Percentiles rank a stretch among this genome's conserved stretches.
Conservation (phyloP, 2,888 invertebrate genomes). For the Chaetoderma sp. region DNA sequence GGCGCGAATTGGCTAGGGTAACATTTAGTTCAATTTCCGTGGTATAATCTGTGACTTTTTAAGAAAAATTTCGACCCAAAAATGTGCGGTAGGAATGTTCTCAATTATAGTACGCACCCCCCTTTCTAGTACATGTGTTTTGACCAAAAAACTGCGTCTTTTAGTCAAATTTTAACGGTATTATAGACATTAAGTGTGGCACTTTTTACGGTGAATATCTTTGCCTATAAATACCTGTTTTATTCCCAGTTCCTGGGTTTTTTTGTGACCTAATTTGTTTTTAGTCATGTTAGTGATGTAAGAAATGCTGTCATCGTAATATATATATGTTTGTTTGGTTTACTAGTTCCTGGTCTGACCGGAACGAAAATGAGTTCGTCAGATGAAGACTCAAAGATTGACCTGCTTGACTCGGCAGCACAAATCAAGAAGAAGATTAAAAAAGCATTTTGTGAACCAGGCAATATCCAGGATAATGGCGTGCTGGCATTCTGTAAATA, state of each 20-base stretch:
- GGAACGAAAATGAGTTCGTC: conserved; percentile 90
- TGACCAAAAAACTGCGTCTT: too few species aligned
- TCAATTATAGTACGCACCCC: too few species aligned
- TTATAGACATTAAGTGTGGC: too few species aligned
- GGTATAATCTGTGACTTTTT: too few species aligned
- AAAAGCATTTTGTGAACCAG: conserved; percentile 74
- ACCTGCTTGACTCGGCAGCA: conserved; percentile 89
- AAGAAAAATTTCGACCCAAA: too few species aligned
- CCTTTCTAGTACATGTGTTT: too few species aligned
- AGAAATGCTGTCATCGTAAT: not conserved
- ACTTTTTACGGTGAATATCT: too few species aligned
- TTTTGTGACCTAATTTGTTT: not conserved
- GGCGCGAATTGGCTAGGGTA: too few species aligned
- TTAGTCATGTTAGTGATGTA: not conserved
- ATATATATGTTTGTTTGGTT: not conserved
- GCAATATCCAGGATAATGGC: conserved; percentile 94
- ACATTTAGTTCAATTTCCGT: too few species aligned
- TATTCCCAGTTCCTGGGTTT: not conserved
- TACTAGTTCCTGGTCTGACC: conserved; percentile 68
- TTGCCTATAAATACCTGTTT: too few species aligned
- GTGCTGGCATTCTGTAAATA: conserved; percentile 93
- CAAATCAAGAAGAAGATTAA: conserved; percentile 93
- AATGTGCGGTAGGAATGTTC: too few species aligned
- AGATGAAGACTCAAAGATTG: conserved; percentile 98
- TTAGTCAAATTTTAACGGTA: too few species aligned